Percentiles rank a stretch among this genome's conserved stretches.
Evolutionary conservation across 1,140 invertebrate species (phyloP).

Genomic region (Mya arenaria): DNA sequence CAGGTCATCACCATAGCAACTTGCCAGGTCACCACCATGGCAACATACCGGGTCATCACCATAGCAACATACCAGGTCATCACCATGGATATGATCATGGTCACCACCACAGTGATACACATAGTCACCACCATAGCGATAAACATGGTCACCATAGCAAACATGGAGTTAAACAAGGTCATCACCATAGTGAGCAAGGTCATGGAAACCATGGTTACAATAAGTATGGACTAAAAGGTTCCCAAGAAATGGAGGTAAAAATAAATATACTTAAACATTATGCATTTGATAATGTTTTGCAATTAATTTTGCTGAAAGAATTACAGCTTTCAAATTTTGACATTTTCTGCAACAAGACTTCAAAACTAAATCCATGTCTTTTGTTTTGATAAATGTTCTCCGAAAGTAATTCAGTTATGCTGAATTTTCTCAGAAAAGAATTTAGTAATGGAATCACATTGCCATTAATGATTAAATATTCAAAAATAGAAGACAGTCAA

Average conservation of each 20-base stretch:
- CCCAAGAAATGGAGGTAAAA: not conserved
- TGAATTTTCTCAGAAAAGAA: too few species aligned
- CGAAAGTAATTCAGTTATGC: too few species aligned
- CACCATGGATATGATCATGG: not conserved
- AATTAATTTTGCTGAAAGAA: not conserved
- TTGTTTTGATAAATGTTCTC: too few species aligned
- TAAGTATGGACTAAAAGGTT: too few species aligned
- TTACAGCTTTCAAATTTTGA: not conserved
- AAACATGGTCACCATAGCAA: not conserved
- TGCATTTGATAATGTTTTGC: not conserved
- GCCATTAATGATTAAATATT: too few species aligned
- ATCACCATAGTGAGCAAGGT: not conserved
- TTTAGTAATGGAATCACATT: too few species aligned
- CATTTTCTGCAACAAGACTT: not conserved
- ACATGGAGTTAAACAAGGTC: not conserved
- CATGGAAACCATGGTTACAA: too few species aligned
- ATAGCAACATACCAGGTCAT: slow-evolving; percentile 1
- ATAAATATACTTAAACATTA: not conserved
- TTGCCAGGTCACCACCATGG: not conserved
- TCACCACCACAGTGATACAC: not conserved
- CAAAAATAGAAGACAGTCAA: too few species aligned
- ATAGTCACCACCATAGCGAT: slow-evolving; percentile 26
- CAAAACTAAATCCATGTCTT: too few species aligned
- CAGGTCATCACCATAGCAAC: not conserved
- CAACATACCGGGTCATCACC: not conserved